A percentile compares a stretch with the other conserved stretches of the same genome.
Evolutionary conservation across 2,113 vertebrate genomes (phyloP).

Genomic region (Microtus ochrogaster): DNA sequence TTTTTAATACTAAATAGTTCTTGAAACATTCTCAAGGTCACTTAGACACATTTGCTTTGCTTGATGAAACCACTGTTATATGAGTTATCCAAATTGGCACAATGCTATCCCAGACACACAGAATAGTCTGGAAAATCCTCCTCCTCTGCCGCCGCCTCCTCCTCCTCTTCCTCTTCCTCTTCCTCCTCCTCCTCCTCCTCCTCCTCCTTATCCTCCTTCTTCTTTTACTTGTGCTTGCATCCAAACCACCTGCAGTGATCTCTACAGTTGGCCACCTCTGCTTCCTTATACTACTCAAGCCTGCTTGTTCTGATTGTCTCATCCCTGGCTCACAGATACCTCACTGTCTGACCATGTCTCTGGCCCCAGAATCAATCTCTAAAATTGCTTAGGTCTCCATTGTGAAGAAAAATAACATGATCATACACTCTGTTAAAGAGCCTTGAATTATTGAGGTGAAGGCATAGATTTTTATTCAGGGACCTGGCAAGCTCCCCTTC

Average conservation of each 20-base stretch:
- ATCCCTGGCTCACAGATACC: background rate
- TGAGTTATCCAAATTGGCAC: background rate
- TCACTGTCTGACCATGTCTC: background rate
- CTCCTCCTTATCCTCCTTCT: too few species aligned
- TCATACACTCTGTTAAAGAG: background rate
- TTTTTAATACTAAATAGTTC: background rate
- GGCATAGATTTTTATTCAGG: background rate
- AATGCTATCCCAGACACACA: background rate
- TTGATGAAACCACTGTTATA: background rate
- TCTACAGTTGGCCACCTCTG: background rate
- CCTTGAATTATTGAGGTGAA: too few species aligned
- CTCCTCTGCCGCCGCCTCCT: too few species aligned
- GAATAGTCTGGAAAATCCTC: background rate
- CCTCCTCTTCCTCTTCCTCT: too few species aligned
- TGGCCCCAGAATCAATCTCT: background rate
- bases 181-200: too few species aligned
- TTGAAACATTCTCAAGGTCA: background rate
- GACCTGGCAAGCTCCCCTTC: background rate
- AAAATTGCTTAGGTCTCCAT: background rate
- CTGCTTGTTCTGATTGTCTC: background rate
- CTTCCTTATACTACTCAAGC: too few species aligned
- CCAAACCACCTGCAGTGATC: too few species aligned
- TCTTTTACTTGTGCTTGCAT: background rate
- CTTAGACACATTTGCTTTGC: background rate
- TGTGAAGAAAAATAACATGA: background rate